phyloP scores from a whole-genome alignment of 2,113 vertebrate species.

The Casuarius casuarius region DNA sequence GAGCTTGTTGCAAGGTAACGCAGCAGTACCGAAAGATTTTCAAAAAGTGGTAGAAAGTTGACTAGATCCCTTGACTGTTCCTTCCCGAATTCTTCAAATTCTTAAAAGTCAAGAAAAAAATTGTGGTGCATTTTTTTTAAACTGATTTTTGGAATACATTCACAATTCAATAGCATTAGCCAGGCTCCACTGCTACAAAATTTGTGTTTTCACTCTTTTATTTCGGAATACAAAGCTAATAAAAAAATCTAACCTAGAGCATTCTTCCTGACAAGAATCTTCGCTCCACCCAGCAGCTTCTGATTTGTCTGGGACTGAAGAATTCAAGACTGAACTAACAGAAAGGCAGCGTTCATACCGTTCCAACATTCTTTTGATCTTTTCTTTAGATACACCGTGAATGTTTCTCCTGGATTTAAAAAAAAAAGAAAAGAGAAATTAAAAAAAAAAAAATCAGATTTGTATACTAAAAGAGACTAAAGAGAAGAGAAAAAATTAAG shows the following conservation, averaged over 20 bases:
- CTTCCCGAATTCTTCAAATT: not conserved
- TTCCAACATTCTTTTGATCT: conserved; percentile 89
- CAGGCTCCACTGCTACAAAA: not conserved
- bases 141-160: not conserved
- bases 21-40: not conserved
- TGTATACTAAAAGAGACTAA: not conserved
- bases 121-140: not conserved
- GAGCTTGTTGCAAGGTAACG: not conserved
- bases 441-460: not conserved
- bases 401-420: conserved; percentile 82
- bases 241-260: conserved; percentile 63
- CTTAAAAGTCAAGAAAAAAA: not conserved
- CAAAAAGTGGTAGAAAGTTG: not conserved
- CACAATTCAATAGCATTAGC: not conserved
- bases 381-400: conserved; percentile 90
- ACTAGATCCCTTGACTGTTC: not conserved
- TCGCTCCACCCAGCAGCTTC: conserved; percentile 59
- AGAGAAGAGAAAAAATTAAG: not conserved
- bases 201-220: not conserved
- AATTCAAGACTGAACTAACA: conserved; percentile 85
- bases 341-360: conserved; percentile 87
- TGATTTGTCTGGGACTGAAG: conserved; percentile 75
- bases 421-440: not conserved
- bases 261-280: conserved; percentile 54
- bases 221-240: not conserved